A percentile compares a stretch with the other conserved stretches of the same genome.
phyloP scores from a whole-genome alignment of 1,140 invertebrate genomes.

The Pachypeltis micranthus region DNA sequence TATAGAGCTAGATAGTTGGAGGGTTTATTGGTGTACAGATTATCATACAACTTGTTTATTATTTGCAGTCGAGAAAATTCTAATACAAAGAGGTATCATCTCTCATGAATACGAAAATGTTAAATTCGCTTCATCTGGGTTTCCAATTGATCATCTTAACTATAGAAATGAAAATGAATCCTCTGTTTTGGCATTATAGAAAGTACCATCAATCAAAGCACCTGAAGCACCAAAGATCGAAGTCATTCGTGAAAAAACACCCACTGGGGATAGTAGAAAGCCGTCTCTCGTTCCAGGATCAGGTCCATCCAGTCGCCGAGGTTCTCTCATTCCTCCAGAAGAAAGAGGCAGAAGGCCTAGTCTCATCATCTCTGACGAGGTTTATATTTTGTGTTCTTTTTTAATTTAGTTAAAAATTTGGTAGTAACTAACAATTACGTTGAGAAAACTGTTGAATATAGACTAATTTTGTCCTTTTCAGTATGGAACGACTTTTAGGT shows the following conservation, averaged over 20 bases:
- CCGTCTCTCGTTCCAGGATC: slow-evolving; percentile 62
- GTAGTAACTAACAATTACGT: background rate
- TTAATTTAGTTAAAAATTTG: background rate
- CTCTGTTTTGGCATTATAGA: slow-evolving; percentile 27
- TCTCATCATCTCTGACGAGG: slow-evolving; percentile 86
- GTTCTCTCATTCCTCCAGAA: slow-evolving; percentile 68
- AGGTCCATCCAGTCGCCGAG: slow-evolving; percentile 56
- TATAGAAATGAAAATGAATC: too few species aligned
- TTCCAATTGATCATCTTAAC: too few species aligned
- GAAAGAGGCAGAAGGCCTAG: slow-evolving; percentile 73
- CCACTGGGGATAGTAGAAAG: slow-evolving; percentile 50
- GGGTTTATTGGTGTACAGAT: too few species aligned
- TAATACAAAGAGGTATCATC: too few species aligned
- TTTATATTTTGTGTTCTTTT: slow-evolving; percentile 32
- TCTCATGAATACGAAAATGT: too few species aligned
- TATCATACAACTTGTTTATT: too few species aligned
- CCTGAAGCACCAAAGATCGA: slow-evolving; percentile 72
- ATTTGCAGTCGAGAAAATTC: too few species aligned
- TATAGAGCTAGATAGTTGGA: too few species aligned
- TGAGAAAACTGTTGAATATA: too few species aligned
- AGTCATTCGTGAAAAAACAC: slow-evolving; percentile 64
- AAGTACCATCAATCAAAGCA: slow-evolving; percentile 63
- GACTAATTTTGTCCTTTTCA: too few species aligned
- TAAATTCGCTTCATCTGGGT: too few species aligned
- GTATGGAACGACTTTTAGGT: too few species aligned